Base-by-base conservation (phyloP, 2,888 invertebrate species). In the Onchidella celtica region DNA sequence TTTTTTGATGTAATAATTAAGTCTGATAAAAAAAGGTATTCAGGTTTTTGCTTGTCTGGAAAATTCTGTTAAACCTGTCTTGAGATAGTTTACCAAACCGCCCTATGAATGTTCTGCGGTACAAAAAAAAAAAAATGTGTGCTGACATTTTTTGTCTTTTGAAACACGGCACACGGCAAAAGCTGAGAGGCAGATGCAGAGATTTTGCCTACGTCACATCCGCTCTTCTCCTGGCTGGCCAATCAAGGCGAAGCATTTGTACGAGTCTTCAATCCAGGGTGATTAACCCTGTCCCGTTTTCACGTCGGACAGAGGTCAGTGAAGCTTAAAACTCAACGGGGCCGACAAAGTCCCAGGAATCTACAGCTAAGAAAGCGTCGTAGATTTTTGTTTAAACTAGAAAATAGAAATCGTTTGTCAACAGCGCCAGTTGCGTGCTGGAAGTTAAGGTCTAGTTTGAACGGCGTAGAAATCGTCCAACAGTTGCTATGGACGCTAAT, bases 191-290 rank as follows among this genome's bases (percentile, higher is more conserved):
- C 6, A 57, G n/a, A 14, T 24, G 24, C 21, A n/a, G n/a, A 57
- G 17, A n/a, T n/a, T n/a, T n/a, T n/a, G n/a, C n/a, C n/a, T n/a
- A 9, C 68, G 68, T 68, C 68, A 68, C 24, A 36, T 68, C 68
- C 38, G 68, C 17, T 68, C 2, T 17, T n/a, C 24, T 40, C 0
- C 38, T 1, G 17, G 38, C 24, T 40, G 9, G 32, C 66, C 34
- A 3, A n/a, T 66, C n/a, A n/a, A n/a, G n/a, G 66, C 1, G 6
- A 34, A 66, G 9, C 36, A 21, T 1, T 27, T 24, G 24, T 6
- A 36, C 38, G 11, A 38, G 38, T 38, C 21, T 38, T n/a, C n/a
- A 40, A 40, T 38, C 38, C 24, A 4, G 36, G 68, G n/a, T n/a
- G n/a, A n/a, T 68, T 68, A 38, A 36, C 36, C 68, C 68, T 38